phyloP scores from a whole-genome alignment of 1,140 invertebrate genomes.

The Euura saliciscinereae region DNA sequence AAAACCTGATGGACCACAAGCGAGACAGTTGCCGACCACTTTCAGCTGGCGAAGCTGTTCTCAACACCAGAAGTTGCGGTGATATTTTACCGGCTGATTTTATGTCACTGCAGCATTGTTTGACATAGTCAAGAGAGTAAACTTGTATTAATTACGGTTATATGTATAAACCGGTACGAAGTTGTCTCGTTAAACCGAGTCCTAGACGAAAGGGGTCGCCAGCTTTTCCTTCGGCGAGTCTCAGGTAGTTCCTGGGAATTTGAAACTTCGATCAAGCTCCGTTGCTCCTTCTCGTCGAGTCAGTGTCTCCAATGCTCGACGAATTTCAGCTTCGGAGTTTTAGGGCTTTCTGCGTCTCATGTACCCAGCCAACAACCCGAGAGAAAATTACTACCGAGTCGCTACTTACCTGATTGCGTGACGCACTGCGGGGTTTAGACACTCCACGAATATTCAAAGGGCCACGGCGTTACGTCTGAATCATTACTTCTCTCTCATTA shows the following conservation, averaged over 20 bases:
- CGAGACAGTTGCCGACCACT: too few relatives aligned
- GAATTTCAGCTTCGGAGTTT: neutral
- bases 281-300: too few relatives aligned
- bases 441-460: too few relatives aligned
- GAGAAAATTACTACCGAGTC: too few relatives aligned
- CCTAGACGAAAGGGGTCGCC: neutral
- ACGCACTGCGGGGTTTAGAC: too few relatives aligned
- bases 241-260: neutral
- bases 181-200: constrained; percentile 7
- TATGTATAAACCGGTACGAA: neutral
- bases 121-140: neutral
- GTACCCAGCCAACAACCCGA: neutral
- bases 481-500: too few relatives aligned
- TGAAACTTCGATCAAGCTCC: neutral
- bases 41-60: too few relatives aligned
- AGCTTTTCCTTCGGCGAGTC: neutral
- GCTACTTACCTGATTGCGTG: too few relatives aligned
- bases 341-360: neutral
- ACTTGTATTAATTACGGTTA: constrained; percentile 7
- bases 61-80: neutral
- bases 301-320: neutral
- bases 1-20: too few relatives aligned
- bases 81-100: neutral
- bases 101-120: neutral
- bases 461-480: too few relatives aligned